Percentiles rank a stretch among this genome's conserved stretches.
phyloP scores from a whole-genome alignment of 2,888 invertebrate species.

The Aethes cnicana region DNA sequence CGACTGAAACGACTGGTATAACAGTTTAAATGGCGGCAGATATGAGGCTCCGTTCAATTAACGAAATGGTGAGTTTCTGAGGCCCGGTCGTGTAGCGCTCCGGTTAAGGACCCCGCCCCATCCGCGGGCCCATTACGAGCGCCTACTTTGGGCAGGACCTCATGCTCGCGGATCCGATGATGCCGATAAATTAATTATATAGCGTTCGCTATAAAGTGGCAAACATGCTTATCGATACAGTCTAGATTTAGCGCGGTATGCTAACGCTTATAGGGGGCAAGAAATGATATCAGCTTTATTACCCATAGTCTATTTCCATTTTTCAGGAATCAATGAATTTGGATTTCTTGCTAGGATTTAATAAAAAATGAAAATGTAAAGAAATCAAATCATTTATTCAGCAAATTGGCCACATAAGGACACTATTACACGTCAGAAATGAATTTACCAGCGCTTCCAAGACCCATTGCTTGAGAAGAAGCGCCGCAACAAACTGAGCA shows the following conservation, averaged over 20 bases:
- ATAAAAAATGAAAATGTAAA: too few species aligned
- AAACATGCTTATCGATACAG: constrained; percentile 61
- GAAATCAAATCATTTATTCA: too few species aligned
- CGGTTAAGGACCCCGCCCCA: constrained; percentile 38
- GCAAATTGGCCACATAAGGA: too few species aligned
- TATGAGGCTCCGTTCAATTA: constrained; percentile 40
- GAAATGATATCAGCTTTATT: too few species aligned
- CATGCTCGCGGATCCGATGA: constrained; percentile 68
- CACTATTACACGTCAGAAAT: too few species aligned
- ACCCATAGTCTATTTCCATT: too few species aligned
- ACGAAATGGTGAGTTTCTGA: constrained; percentile 39
- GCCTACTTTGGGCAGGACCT: constrained; percentile 55
- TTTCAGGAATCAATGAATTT: too few species aligned
- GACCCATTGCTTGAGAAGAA: too few species aligned
- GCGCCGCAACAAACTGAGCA: too few species aligned
- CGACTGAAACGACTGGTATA: constrained; percentile 42
- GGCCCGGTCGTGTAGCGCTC: constrained; percentile 27
- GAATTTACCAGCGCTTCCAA: too few species aligned
- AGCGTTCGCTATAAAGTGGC: constrained; percentile 56
- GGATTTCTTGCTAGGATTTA: too few species aligned
- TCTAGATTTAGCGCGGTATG: constrained; percentile 43
- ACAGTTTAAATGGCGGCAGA: constrained; percentile 33
- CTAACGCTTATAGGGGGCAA: neutral
- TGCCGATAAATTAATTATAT: constrained; percentile 73
- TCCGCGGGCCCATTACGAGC: constrained; percentile 34